A percentile compares a stretch with the other conserved stretches of the same genome.
phyloP scores from a whole-genome alignment of 2,888 invertebrate genomes.

The Anticlea derivata region DNA sequence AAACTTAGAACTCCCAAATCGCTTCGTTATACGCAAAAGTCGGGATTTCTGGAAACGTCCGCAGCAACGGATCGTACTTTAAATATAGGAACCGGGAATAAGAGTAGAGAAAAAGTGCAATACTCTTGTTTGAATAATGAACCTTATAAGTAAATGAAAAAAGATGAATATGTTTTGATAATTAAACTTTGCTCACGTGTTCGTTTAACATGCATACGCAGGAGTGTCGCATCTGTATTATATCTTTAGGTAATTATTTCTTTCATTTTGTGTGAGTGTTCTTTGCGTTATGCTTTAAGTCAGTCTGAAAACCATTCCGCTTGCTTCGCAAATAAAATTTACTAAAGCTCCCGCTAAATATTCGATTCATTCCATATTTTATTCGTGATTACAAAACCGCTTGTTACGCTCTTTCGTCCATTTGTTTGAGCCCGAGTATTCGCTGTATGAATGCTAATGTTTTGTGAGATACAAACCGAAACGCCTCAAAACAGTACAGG shows the following conservation, averaged over 20 bases:
- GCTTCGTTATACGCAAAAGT: no score
- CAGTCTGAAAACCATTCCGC: neutral
- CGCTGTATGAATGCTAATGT: no score
- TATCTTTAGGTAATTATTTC: conserved; percentile 32
- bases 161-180: conserved; percentile 1
- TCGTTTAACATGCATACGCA: conserved; percentile 26
- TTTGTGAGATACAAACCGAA: no score
- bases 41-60: no score
- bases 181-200: conserved; percentile 22
- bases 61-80: no score
- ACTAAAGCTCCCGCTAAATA: neutral
- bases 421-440: no score
- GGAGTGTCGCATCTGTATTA: conserved; percentile 31
- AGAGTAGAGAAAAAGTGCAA: conserved; percentile 18
- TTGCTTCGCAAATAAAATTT: neutral
- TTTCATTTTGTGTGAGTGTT: conserved; percentile 15
- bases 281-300: conserved; percentile 2
- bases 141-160: no score
- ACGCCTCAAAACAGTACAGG: no score
- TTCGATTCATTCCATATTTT: neutral
- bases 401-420: no score
- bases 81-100: no score
- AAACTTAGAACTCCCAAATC: no score
- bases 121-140: conserved; percentile 21
- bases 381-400: neutral